Evolutionary conservation across 2,888 invertebrate genomes (phyloP), one percentile per base, ranked within the genome.

Genomic region (Druceiella hillmani): DNA sequence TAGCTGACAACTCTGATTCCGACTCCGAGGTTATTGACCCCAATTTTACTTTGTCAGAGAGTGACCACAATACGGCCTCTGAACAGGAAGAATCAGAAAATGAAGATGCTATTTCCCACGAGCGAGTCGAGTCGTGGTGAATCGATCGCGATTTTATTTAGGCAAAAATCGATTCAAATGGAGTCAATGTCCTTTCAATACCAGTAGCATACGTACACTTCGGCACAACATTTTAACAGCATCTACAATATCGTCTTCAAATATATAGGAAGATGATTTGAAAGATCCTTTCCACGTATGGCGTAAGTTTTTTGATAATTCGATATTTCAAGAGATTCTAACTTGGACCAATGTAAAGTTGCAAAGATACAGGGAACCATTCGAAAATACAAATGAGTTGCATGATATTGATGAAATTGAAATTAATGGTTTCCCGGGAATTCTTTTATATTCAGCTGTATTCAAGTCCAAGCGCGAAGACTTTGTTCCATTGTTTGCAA

Each of bases 111-210:
- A 20, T 20, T 7, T 20, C 22, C 9, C 6, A 20, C 6, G 22
- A 9, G 9, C 22, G 9, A 9, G 22, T 7, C 6, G 9, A 7
- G 22, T 7, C 22, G 22, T 7, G 22, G 22, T 9, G 9, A 20
- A 20, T 20, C 22, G 22, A 20, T 20, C 22, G 22, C 22, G 22
- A 20, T 20, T 20, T 20, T 20, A 20, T 20, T 20, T 20, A 7
- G 22, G 22, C 6, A 20, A 20, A 20, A 20, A 20, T 20, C 22
- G 22, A 20, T 20, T 20, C 22, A 20, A 20, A 9, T 20, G 22
- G 22, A 20, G 22, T 20, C 6, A 20, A 20, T 7, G 6, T 9
- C 22, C 22, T 6, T 20, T 9, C 22, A 20, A 20, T 20, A 20
- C 9, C 22, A 9, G 22, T 20, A 9, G 22, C 22, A 9, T 20